Evolutionary conservation across 2,888 invertebrate species (phyloP).

Genomic region (Nomada flava): DNA sequence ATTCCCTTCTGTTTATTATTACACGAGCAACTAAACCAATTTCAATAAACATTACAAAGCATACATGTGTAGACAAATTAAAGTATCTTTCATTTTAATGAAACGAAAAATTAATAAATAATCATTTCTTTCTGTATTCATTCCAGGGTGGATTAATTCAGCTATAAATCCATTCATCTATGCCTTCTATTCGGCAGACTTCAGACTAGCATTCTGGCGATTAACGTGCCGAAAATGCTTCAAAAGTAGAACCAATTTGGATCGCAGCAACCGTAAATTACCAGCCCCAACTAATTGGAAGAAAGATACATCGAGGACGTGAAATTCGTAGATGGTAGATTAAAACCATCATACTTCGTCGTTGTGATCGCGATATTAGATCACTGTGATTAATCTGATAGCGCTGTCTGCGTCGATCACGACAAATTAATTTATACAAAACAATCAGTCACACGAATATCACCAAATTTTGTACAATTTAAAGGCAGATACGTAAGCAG

Average conservation of each 20-base stretch:
- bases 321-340: slow-evolving; percentile 42
- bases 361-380: slow-evolving; percentile 17
- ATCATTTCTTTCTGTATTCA: not conserved
- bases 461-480: not conserved
- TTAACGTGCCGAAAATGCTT: slow-evolving; percentile 90
- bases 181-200: slow-evolving; percentile 95
- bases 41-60: no score
- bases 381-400: slow-evolving; percentile 50
- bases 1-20: no score
- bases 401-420: not conserved
- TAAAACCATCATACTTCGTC: slow-evolving; percentile 8
- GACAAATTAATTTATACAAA: slow-evolving; percentile 12
- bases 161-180: slow-evolving; percentile 96
- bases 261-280: slow-evolving; percentile 74
- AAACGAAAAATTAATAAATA: not conserved
- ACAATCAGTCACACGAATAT: not conserved
- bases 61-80: not conserved
- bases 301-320: slow-evolving; percentile 68
- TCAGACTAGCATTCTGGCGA: slow-evolving; percentile 94
- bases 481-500: not conserved
- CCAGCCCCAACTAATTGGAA: slow-evolving; percentile 66
- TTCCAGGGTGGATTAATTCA: slow-evolving; percentile 92
- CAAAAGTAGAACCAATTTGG: slow-evolving; percentile 82
- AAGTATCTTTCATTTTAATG: not conserved
- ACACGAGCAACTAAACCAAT: no score